Base-by-base conservation (phyloP, 1,140 invertebrate genomes). In the Colletes latitarsis region DNA sequence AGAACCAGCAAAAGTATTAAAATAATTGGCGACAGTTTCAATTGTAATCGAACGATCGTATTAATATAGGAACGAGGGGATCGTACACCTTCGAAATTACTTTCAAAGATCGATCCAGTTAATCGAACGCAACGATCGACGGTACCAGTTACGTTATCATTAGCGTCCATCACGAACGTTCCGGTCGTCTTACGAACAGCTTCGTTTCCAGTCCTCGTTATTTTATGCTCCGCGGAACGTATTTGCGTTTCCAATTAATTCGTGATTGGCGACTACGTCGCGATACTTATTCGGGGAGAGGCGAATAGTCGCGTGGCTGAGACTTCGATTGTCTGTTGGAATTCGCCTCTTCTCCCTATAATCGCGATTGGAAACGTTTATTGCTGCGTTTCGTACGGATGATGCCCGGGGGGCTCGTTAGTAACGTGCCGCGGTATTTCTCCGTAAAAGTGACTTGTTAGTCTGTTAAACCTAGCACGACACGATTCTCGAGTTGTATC, bases 321-420 rank as follows among this genome's bases (percentile, higher is more conserved):
- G 41, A 41, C 49, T 19, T 17, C 52, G 6, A 0, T 6, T n/a
- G 6, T 41, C 21, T 12, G 10, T 8, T 4, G 43, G 64, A 78
- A 75, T 82, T 68, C 49, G 66, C 41, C 49, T 76, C 62, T 55
- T 74, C 58, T 68, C 43, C 60, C 60, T 81, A 57, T 82, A 75
- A 86, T 81, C 19, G 64, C 70, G 78, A 84, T 86, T 66, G 82
- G 60, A 76, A 85, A 77, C 74, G 83, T 82, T 86, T 86, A 85
- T 84, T 78, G 71, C 71, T 72, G 66, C 73, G 70, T 82, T 84
- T 70, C 78, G 72, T 69, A 49, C 41, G 52, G 41, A 78, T 73
- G 73, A 77, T 82, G 49, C 84, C 71, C 58, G 3, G 41, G 67
- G 55, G 76, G 41, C 81, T 85, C 77, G 83, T 83, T 77, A 85